Percentiles rank a stretch among this genome's conserved stretches.
Evolutionary conservation across 1,140 invertebrate species (phyloP).

Genomic region (Campoletis sonorensis): DNA sequence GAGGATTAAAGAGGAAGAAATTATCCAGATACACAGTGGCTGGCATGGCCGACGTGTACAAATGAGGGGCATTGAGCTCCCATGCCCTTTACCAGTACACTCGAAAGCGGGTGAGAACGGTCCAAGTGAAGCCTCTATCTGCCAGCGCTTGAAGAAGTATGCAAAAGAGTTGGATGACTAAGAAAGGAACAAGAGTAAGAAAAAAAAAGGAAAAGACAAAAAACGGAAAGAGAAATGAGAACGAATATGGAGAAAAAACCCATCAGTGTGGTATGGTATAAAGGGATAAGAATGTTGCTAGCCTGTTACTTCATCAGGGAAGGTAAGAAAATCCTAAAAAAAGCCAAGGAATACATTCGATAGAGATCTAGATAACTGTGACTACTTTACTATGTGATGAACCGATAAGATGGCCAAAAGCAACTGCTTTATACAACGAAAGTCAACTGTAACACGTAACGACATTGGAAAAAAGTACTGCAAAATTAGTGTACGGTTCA

Average conservation of each 20-base stretch:
- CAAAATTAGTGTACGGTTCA: no score
- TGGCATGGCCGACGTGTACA: conserved; percentile 56
- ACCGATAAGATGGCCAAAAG: neutral
- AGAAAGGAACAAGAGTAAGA: conserved; percentile 30
- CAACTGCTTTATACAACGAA: neutral
- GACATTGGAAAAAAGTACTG: no score
- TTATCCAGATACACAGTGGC: conserved; percentile 61
- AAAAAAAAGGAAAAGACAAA: conserved; percentile 16
- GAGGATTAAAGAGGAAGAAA: conserved; percentile 62
- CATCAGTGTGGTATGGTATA: neutral
- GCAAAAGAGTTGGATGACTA: conserved; percentile 14
- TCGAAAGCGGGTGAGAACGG: conserved; percentile 36
- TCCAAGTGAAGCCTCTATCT: conserved; percentile 37
- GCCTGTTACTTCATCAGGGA: conserved; percentile 26
- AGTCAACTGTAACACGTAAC: no score
- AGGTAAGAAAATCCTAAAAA: conserved; percentile 31
- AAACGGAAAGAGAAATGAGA: conserved; percentile 21
- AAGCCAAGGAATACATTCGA: neutral
- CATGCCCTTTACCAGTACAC: conserved; percentile 47
- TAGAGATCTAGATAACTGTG: neutral
- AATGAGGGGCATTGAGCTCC: conserved; percentile 60
- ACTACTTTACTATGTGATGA: neutral
- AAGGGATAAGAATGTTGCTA: neutral
- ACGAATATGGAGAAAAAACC: conserved; percentile 31
- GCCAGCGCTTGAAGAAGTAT: conserved; percentile 24